A percentile compares a stretch with the other conserved stretches of the same genome.
These are phyloP conservation scores for Gambusia affinis DNA, from an alignment of 2,113 vertebrate genomes.

Conservation along the genomic window DNA sequence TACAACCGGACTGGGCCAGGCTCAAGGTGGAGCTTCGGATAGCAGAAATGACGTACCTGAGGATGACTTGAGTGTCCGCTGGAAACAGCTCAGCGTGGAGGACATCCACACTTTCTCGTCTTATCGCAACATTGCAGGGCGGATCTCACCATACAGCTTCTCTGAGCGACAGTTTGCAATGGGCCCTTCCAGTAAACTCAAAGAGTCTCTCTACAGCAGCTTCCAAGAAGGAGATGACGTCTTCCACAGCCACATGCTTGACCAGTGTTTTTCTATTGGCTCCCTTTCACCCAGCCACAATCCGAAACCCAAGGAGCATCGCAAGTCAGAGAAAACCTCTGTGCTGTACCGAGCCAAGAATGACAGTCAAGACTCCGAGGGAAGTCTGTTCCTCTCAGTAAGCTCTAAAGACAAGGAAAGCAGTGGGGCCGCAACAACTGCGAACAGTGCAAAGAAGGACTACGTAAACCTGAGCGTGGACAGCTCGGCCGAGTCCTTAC, in stretches of 20 bases:
- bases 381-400: conserved; percentile 85
- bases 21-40: conserved; percentile 37
- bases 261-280: conserved; percentile 84
- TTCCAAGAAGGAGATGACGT: conserved; percentile 90
- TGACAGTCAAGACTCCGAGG: conserved; percentile 84
- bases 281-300: conserved; percentile 68
- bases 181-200: conserved; percentile 80
- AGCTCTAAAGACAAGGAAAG: conserved; percentile 85
- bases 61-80: conserved; percentile 83
- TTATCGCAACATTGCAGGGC: conserved; percentile 78
- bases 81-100: conserved; percentile 91
- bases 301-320: conserved; percentile 79
- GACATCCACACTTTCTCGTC: conserved; percentile 86
- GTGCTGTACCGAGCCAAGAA: conserved; percentile 82
- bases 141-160: conserved; percentile 86
- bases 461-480: conserved; percentile 84
- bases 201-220: conserved; percentile 87
- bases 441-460: conserved; percentile 78
- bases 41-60: conserved; percentile 65
- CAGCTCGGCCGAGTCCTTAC: conserved; percentile 88
- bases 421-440: conserved; percentile 25
- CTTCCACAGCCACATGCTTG: conserved; percentile 83
- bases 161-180: conserved; percentile 84
- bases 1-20: conserved; percentile 64
- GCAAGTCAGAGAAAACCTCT: conserved; percentile 81